Percentiles rank a stretch among this genome's conserved stretches.
phyloP scores from a whole-genome alignment of 2,888 invertebrate species.

The Lasioglossum leucozonium region DNA sequence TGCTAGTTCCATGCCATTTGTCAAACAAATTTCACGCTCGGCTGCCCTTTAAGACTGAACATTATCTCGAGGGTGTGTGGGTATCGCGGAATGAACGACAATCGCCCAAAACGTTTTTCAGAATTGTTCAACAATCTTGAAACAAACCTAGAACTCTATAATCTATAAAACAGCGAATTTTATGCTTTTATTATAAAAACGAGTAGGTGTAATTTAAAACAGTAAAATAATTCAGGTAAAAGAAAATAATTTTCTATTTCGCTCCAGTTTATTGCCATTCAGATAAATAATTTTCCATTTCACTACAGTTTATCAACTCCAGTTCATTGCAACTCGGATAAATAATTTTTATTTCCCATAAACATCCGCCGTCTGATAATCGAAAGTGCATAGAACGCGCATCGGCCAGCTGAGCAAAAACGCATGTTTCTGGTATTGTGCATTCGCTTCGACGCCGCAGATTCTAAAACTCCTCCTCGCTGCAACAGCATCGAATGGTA shows the following conservation, averaged over 20 bases:
- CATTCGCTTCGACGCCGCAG: neutral
- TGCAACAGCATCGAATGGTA: slow-evolving; percentile 25
- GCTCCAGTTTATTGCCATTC: no score
- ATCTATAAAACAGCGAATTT: no score
- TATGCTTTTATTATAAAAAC: no score
- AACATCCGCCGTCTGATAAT: no score
- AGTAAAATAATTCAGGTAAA: no score
- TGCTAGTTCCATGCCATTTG: slow-evolving; percentile 63
- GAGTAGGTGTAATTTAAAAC: no score
- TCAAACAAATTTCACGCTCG: slow-evolving; percentile 67
- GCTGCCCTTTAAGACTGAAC: slow-evolving; percentile 55
- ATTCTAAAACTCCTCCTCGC: slow-evolving; percentile 2
- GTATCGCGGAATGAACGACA: slow-evolving; percentile 28
- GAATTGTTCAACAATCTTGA: neutral
- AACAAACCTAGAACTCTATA: no score
- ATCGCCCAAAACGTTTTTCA: slow-evolving; percentile 28
- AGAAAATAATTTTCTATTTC: no score
- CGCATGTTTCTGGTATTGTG: neutral
- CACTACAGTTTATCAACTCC: no score
- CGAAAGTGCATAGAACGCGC: neutral
- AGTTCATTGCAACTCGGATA: no score
- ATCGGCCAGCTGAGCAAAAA: neutral
- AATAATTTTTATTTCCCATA: no score
- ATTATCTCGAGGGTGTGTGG: slow-evolving; percentile 56
- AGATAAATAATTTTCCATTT: no score